Conservation (phyloP, 2,113 vertebrate genomes). For the Peromyscus leucopus region DNA sequence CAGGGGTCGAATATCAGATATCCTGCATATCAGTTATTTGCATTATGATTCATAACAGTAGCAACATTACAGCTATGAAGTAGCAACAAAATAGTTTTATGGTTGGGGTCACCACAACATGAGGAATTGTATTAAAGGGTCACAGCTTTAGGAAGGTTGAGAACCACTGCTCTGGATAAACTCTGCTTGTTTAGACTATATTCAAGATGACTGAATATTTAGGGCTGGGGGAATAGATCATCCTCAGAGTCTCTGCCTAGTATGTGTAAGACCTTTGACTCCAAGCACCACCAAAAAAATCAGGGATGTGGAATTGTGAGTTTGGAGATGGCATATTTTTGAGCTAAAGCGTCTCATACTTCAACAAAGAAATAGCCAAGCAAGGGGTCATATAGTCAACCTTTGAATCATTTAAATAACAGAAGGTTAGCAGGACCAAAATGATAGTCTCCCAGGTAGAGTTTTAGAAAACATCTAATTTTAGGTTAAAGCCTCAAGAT, state of each 20-base stretch:
- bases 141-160: neutral
- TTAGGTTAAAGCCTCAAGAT: slow-evolving; percentile 40
- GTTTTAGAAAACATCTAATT: neutral
- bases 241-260: neutral
- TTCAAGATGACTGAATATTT: neutral
- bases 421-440: neutral
- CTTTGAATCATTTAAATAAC: neutral
- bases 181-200: neutral
- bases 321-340: neutral
- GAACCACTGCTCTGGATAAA: neutral
- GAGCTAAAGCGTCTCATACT: neutral
- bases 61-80: neutral
- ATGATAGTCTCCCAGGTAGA: neutral
- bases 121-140: neutral
- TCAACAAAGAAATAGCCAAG: neutral
- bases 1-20: neutral
- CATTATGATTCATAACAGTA: neutral
- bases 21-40: neutral
- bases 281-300: neutral
- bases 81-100: neutral
- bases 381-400: neutral
- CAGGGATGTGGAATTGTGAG: neutral
- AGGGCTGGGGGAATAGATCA: neutral
- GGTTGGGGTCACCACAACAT: neutral
- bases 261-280: neutral